Conservation (phyloP, 1,140 invertebrate genomes). For the Drosophila saltans region DNA sequence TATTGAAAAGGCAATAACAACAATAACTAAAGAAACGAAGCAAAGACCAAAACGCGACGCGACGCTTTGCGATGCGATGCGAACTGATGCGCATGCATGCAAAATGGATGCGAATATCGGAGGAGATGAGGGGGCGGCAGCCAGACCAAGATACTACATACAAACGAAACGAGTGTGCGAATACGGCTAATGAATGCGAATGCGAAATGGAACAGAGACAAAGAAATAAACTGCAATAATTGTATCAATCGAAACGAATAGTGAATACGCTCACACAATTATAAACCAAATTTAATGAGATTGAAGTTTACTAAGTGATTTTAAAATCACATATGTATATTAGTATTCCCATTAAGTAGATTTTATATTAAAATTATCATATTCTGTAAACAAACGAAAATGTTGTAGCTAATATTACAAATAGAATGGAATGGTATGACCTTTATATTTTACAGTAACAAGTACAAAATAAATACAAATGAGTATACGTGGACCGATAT, state of each 20-base stretch:
- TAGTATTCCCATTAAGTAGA: too few species aligned
- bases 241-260: not conserved
- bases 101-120: constrained; percentile 60
- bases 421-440: too few species aligned
- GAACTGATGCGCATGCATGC: constrained; percentile 57
- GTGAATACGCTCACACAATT: constrained; percentile 25
- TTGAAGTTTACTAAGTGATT: too few species aligned
- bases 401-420: too few species aligned
- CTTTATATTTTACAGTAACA: too few species aligned
- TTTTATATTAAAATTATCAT: too few species aligned
- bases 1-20: constrained; percentile 37
- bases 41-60: constrained; percentile 24
- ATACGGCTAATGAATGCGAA: constrained; percentile 76
- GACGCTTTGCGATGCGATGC: constrained; percentile 23
- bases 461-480: too few species aligned
- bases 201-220: constrained; percentile 66
- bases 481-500: too few species aligned
- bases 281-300: too few species aligned
- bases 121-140: constrained; percentile 15
- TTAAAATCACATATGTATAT: too few species aligned
- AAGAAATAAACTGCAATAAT: constrained; percentile 34
- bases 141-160: not conserved
- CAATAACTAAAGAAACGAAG: constrained; percentile 27
- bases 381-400: too few species aligned
- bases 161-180: constrained; percentile 37